Evolutionary conservation across 2,797 vertebrate genomes (phyloP).

Genomic region (Dendrocincla fuliginosa): DNA sequence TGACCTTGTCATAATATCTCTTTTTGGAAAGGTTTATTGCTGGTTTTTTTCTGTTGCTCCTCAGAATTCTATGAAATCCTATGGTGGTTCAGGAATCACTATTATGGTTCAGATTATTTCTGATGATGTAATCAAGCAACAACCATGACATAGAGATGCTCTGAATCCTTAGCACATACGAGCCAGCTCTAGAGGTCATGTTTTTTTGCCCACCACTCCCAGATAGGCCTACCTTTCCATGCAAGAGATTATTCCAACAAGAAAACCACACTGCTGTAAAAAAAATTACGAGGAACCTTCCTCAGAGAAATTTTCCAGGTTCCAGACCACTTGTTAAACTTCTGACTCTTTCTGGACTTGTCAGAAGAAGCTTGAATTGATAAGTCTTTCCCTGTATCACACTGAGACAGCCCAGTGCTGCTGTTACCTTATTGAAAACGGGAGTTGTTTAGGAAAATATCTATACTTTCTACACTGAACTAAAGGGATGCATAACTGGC

Average conservation of each 20-base stretch:
- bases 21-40: not conserved
- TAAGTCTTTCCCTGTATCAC: not conserved
- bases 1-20: not conserved
- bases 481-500: not conserved
- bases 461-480: not conserved
- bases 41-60: not conserved
- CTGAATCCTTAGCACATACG: constrained; percentile 10
- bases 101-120: not conserved
- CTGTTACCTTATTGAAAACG: not conserved
- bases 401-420: not conserved
- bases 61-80: not conserved
- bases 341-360: not conserved
- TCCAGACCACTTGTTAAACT: not conserved
- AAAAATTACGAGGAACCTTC: not conserved
- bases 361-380: not conserved
- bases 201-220: constrained; percentile 30
- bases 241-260: not conserved
- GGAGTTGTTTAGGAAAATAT: not conserved
- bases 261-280: not conserved
- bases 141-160: not conserved
- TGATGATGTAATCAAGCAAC: not conserved
- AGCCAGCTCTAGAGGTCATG: not conserved
- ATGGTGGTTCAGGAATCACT: not conserved
- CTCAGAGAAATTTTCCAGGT: not conserved
- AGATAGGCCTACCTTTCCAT: not conserved